A percentile compares a stretch with the other conserved stretches of the same genome.
phyloP scores from a whole-genome alignment of 2,797 vertebrate genomes.

The Triplophysa yarkandensis region DNA sequence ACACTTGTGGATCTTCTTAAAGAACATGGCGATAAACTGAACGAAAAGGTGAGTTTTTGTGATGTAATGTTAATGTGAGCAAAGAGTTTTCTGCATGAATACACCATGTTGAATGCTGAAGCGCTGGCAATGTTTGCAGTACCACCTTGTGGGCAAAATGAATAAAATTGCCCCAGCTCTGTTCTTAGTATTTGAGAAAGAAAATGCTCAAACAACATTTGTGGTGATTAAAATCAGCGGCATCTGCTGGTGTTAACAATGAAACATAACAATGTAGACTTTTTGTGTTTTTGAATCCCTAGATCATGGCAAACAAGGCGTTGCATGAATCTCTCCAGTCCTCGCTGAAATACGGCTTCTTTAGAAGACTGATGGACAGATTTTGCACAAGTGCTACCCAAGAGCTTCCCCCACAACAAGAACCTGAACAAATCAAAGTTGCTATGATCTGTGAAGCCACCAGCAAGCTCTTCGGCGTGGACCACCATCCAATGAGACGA shows the following conservation, averaged over 20 bases:
- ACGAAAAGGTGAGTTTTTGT: slow-evolving; percentile 70
- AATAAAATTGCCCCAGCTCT: neutral
- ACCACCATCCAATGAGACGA: slow-evolving; percentile 75
- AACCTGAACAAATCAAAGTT: slow-evolving; percentile 64
- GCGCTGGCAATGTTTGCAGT: neutral
- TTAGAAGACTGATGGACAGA: slow-evolving; percentile 61
- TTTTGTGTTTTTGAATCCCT: neutral
- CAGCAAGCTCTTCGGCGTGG: slow-evolving; percentile 72
- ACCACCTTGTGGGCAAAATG: neutral
- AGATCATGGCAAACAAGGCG: slow-evolving; percentile 68
- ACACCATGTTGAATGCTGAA: neutral
- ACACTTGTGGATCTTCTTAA: slow-evolving; percentile 77
- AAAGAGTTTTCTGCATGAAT: neutral
- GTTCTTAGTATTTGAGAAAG: neutral
- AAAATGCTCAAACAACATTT: neutral
- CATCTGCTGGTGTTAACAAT: neutral
- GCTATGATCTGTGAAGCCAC: slow-evolving; percentile 80
- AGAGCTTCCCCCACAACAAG: slow-evolving; percentile 37
- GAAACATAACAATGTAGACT: neutral
- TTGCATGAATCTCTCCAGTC: slow-evolving; percentile 54
- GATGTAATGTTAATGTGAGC: neutral
- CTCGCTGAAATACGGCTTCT: slow-evolving; percentile 71
- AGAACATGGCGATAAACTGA: slow-evolving; percentile 73
- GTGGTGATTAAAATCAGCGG: neutral
- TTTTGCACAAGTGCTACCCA: slow-evolving; percentile 67